Evolutionary conservation across 2,888 invertebrate genomes (phyloP), one percentile per base, ranked within the genome.

Genomic region (Torymus tubicola): DNA sequence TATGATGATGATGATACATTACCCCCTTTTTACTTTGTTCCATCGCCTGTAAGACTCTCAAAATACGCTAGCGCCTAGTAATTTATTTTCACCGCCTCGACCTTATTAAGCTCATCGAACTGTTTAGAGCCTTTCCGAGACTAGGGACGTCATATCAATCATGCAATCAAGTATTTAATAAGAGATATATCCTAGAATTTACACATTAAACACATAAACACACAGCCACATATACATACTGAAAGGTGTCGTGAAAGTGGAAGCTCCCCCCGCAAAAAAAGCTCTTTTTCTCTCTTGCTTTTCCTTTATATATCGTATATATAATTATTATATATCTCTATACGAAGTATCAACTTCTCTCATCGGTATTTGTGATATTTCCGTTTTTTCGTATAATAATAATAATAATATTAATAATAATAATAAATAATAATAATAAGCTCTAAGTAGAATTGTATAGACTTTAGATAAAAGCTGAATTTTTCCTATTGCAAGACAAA

Each of bases 131-230:
- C 80, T 81, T 81, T 78, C 61, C 68, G 60, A 77, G 84, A 84
- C 84, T 87, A 87, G 85, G 85, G 86, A 86, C 85, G 85, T 89
- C 89, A 89, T 90, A 90, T 90, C 89, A 89, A 88, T 86, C 86
- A 87, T 87, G 85, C 86, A 89, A 89, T 88, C 86, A 87, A 87
- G 80, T 87, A 86, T 88, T 82, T 86, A 84, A 86, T 83, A 85
- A 84, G 82, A 84, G 82, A 80, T 52, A 74, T 73, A 42, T 42
- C 42, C 42, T 42, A 81, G 67, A 75, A 81, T 75, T 72, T 78
- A 75, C 67, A 67, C 42, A 42, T 42, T 42, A 42, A 31, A 31
- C 5, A 42, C 42, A 42, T 8, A 31, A 42, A 42, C 42, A 42
- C 42, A 42, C 42, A 42, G n/a, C n/a, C 8, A 42, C 42, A 21